Conservation (phyloP, 2,797 vertebrate genomes). For the Eremophila alpestris region DNA sequence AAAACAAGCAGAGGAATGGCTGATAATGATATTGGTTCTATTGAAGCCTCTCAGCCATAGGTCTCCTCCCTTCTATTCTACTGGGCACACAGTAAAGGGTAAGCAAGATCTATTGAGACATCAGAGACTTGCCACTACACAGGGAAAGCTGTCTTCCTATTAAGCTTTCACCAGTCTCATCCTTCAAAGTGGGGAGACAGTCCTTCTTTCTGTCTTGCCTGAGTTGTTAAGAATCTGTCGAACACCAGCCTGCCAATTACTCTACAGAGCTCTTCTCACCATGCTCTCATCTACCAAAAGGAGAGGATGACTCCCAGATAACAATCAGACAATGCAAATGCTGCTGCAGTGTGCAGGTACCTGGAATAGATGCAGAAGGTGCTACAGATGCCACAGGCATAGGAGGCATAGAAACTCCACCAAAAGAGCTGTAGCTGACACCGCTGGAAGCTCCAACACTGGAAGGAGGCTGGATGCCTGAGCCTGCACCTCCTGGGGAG, state of each 20-base stretch:
- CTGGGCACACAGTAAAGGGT: constrained; percentile 37
- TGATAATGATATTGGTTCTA: not conserved
- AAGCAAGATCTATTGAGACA: constrained; percentile 62
- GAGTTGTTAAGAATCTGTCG: not conserved
- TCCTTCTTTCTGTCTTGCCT: not conserved
- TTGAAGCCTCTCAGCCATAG: constrained; percentile 35
- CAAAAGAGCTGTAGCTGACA: constrained; percentile 96
- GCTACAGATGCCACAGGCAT: constrained; percentile 98
- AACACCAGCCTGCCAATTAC: not conserved
- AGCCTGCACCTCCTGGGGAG: constrained; percentile 85
- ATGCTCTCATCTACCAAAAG: not conserved
- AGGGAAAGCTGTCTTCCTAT: not conserved
- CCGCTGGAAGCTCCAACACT: constrained; percentile 91
- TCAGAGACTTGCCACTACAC: not conserved
- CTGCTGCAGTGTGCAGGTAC: constrained; percentile 68
- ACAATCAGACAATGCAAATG: not conserved
- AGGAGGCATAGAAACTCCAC: constrained; percentile 95
- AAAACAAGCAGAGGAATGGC: not conserved
- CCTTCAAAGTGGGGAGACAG: not conserved
- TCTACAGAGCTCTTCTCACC: not conserved
- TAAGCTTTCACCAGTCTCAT: not conserved
- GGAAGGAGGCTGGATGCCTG: constrained; percentile 88
- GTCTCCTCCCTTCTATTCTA: constrained; percentile 32
- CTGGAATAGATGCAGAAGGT: constrained; percentile 97
- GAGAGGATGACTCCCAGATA: not conserved